Conservation (phyloP, 1,140 invertebrate species). For the Thaumatotibia leucotreta region DNA sequence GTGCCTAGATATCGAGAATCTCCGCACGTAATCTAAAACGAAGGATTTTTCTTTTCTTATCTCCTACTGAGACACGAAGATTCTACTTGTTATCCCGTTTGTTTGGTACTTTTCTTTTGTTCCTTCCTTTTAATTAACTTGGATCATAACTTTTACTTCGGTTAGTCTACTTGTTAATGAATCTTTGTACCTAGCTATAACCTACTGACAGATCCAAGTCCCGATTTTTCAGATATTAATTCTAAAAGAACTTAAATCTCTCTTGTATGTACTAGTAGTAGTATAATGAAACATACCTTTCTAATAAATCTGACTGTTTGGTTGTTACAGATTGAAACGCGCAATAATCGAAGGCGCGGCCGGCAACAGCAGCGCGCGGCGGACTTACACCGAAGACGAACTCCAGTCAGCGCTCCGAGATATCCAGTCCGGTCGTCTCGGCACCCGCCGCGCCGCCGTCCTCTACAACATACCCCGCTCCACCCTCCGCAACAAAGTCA, state of each 20-base stretch:
- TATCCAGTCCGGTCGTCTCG: slow-evolving; percentile 94
- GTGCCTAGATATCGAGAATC: too few relatives aligned
- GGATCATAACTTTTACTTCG: too few relatives aligned
- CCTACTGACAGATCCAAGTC: too few relatives aligned
- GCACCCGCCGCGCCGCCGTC: slow-evolving; percentile 93
- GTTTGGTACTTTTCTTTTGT: too few relatives aligned
- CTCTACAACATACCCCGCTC: slow-evolving; percentile 97
- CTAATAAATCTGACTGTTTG: background rate
- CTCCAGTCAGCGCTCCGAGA: slow-evolving; percentile 92
- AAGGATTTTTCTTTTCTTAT: slow-evolving; percentile 11
- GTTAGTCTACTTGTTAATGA: too few relatives aligned
- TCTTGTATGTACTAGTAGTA: too few relatives aligned
- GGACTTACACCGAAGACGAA: slow-evolving; percentile 94
- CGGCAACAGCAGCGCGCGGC: slow-evolving; percentile 78
- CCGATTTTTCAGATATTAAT: too few relatives aligned
- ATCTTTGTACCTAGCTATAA: too few relatives aligned
- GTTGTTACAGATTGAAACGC: slow-evolving; percentile 67
- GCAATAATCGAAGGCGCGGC: slow-evolving; percentile 37
- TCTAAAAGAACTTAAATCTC: too few relatives aligned
- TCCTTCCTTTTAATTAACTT: too few relatives aligned
- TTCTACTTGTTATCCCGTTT: background rate
- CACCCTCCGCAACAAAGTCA: slow-evolving; percentile 95
- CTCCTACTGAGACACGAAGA: background rate
- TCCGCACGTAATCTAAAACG: slow-evolving; percentile 9
- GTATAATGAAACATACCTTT: background rate